These are phyloP conservation scores for Cryptocheilus praepositus DNA, from an alignment of 2,888 invertebrate genomes.

Conservation along the genomic window DNA sequence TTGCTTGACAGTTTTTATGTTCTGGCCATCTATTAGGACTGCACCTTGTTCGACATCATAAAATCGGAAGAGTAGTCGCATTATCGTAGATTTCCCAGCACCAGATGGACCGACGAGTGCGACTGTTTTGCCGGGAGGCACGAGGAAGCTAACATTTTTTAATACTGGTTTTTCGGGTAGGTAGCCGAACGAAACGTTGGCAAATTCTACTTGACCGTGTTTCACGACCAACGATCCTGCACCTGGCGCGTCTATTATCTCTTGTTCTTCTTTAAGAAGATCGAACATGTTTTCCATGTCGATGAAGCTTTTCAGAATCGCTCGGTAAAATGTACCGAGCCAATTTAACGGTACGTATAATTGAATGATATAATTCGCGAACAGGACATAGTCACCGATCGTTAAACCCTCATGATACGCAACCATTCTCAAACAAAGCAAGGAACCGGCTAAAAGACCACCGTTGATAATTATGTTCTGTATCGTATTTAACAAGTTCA, in stretches of 20 bases:
- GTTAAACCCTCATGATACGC: slow-evolving; percentile 78
- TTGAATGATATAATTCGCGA: slow-evolving; percentile 95
- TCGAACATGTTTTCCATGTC: slow-evolving; percentile 99
- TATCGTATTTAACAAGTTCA: slow-evolving; percentile 92
- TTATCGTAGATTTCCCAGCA: slow-evolving; percentile 96
- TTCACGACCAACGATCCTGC: slow-evolving; percentile 83
- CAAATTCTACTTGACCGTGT: slow-evolving; percentile 89
- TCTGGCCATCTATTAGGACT: slow-evolving; percentile 91
- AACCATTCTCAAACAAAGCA: slow-evolving; percentile 93
- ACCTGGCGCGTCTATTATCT: slow-evolving; percentile 89
- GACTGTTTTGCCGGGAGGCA: slow-evolving; percentile 89
- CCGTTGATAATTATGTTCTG: slow-evolving; percentile 93
- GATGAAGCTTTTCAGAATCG: slow-evolving; percentile 97
- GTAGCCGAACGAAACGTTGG: slow-evolving; percentile 93
- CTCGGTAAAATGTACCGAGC: slow-evolving; percentile 98
- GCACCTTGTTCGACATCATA: slow-evolving; percentile 94
- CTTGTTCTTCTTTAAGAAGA: slow-evolving; percentile 89
- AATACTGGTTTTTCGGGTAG: slow-evolving; percentile 85
- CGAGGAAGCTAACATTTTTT: slow-evolving; percentile 86
- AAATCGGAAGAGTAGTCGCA: slow-evolving; percentile 95
- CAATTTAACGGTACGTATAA: slow-evolving; percentile 97
- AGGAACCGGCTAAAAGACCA: slow-evolving; percentile 90
- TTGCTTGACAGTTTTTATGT: slow-evolving; percentile 90
- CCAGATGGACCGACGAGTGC: slow-evolving; percentile 93
- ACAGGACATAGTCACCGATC: slow-evolving; percentile 97